phyloP scores from a whole-genome alignment of 2,113 vertebrate genomes.

The Miniopterus natalensis region DNA sequence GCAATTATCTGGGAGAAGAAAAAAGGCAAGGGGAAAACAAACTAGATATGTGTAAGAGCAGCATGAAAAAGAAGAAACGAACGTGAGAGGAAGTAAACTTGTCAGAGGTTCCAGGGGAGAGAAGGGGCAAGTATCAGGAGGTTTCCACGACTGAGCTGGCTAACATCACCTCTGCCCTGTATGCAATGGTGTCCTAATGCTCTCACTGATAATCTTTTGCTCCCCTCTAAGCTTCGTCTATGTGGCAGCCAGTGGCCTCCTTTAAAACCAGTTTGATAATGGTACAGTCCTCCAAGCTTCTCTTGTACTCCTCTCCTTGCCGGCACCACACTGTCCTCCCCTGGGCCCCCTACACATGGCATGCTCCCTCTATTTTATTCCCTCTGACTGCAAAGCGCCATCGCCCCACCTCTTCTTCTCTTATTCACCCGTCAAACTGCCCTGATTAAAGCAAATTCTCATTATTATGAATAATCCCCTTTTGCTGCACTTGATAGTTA shows the following conservation, averaged over 20 bases:
- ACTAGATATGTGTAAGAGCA: not conserved
- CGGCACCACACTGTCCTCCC: not conserved
- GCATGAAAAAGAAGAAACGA: not conserved
- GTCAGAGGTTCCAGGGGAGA: not conserved
- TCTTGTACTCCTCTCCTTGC: not conserved
- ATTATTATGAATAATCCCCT: not conserved
- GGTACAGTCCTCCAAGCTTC: not conserved
- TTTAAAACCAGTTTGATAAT: not conserved
- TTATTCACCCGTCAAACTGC: not conserved
- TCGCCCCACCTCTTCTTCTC: not conserved
- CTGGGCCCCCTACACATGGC: not conserved
- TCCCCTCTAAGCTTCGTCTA: not conserved
- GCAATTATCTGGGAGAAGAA: not conserved
- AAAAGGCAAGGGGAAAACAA: constrained; percentile 3
- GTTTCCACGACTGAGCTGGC: not conserved
- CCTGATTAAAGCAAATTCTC: constrained; percentile 25
- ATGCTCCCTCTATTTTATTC: not conserved
- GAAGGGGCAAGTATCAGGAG: not conserved
- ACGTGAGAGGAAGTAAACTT: not conserved
- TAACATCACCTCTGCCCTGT: not conserved
- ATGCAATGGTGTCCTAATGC: not conserved
- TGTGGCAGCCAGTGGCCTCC: not conserved
- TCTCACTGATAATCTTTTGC: not conserved
- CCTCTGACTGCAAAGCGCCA: constrained; percentile 7
- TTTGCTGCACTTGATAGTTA: not conserved